A percentile compares a stretch with the other conserved stretches of the same genome.
Evolutionary conservation across 1,140 invertebrate genomes (phyloP).

Genomic region (Drosophila sproati): DNA sequence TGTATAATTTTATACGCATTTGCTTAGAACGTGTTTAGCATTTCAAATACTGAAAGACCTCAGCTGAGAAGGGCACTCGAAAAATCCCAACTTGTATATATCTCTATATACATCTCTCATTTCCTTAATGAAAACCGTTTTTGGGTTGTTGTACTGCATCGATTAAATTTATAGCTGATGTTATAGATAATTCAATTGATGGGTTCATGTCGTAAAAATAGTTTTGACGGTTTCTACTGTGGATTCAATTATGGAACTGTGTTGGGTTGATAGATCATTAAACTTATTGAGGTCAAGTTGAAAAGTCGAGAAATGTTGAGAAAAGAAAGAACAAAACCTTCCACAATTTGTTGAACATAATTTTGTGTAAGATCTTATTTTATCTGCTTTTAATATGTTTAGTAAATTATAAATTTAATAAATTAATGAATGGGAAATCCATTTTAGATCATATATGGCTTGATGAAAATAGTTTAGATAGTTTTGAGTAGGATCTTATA

Average conservation of each 20-base stretch:
- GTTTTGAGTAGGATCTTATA: no score
- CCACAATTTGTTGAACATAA: no score
- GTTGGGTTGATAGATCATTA: conserved; percentile 42
- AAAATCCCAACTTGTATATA: conserved; percentile 34
- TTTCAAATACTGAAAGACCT: conserved; percentile 48
- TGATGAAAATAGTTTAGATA: no score
- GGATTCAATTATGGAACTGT: conserved; percentile 46
- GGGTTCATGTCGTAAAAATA: conserved; percentile 6
- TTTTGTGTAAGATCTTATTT: no score
- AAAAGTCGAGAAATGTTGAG: background rate
- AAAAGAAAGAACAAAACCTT: background rate
- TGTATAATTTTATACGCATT: conserved; percentile 62
- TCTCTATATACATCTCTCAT: conserved; percentile 14
- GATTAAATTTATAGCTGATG: conserved; percentile 58
- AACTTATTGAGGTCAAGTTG: conserved; percentile 30
- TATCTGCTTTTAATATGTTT: no score
- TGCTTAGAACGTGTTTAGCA: conserved; percentile 73
- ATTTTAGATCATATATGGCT: no score
- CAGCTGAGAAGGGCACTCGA: conserved; percentile 61
- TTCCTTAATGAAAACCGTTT: conserved; percentile 42
- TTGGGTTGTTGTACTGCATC: conserved; percentile 18
- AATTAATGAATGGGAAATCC: no score
- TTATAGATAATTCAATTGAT: conserved; percentile 44
- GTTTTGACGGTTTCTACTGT: background rate
- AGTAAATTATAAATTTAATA: no score